Evolutionary conservation across 2,113 vertebrate species (phyloP).

Genomic region (Cygnus buccinator): DNA sequence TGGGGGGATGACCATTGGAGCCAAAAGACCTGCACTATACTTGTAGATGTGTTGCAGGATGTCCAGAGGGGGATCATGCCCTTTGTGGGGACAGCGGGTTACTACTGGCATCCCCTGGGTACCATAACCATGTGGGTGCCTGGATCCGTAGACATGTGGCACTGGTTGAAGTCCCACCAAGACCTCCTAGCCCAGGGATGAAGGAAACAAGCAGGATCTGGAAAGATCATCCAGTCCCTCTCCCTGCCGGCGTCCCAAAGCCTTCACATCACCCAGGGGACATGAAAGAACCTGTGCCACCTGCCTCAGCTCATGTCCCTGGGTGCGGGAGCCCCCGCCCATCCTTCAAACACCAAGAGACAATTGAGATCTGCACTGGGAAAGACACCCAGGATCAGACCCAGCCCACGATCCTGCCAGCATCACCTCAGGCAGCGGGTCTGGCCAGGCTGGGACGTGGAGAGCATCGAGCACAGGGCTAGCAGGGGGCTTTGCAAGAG

Average conservation of each 20-base stretch:
- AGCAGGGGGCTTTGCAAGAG: not conserved
- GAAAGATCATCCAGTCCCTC: not conserved
- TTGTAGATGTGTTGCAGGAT: not conserved
- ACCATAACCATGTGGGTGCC: not conserved
- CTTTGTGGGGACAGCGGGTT: rapidly evolving
- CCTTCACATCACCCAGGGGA: not conserved
- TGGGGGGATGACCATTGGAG: rapidly evolving
- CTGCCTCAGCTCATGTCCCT: not conserved
- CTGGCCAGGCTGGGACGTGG: rapidly evolving
- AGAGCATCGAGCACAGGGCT: rapidly evolving
- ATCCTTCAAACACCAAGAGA: not conserved
- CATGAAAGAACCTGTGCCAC: not conserved
- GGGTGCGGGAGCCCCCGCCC: rapidly evolving
- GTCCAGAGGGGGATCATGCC: not conserved
- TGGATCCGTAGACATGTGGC: not conserved
- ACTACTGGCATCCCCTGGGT: not conserved
- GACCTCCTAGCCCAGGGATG: not conserved
- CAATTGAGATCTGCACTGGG: not conserved
- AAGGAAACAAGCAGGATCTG: not conserved
- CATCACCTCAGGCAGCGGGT: not conserved
- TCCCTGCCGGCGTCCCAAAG: not conserved
- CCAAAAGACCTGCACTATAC: not conserved
- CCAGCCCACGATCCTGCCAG: rapidly evolving
- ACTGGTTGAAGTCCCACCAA: not conserved
- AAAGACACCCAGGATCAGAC: not conserved